Conservation (phyloP, 2,113 vertebrate genomes). For the Calidris pygmaea region DNA sequence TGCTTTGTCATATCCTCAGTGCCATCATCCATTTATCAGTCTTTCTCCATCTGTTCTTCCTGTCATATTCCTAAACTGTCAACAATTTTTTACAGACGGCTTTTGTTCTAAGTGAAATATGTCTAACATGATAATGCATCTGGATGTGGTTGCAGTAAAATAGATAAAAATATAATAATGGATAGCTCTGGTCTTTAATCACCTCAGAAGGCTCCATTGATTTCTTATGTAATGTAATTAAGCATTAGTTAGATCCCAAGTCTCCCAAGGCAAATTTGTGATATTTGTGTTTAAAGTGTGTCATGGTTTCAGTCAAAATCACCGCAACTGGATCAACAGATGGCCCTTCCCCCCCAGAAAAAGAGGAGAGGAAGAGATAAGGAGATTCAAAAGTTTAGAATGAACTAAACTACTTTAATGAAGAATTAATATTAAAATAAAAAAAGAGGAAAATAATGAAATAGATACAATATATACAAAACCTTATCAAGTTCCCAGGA, state of each 20-base stretch:
- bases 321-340: no score
- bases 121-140: neutral
- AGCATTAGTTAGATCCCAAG: neutral
- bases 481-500: no score
- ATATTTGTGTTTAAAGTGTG: neutral
- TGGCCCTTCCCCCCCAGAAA: no score
- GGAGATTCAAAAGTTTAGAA: no score
- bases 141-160: neutral
- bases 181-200: slow-evolving; percentile 3
- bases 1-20: neutral
- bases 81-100: neutral
- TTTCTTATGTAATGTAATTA: slow-evolving; percentile 39
- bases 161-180: neutral
- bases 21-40: neutral
- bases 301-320: no score
- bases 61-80: neutral
- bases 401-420: no score
- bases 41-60: neutral
- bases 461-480: no score
- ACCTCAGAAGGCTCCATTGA: neutral
- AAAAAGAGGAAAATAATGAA: no score
- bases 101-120: neutral
- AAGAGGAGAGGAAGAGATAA: no score
- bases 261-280: neutral
- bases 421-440: no score